Evolutionary conservation across 2,797 vertebrate genomes (phyloP).

Genomic region (Hoplostethus mediterraneus): DNA sequence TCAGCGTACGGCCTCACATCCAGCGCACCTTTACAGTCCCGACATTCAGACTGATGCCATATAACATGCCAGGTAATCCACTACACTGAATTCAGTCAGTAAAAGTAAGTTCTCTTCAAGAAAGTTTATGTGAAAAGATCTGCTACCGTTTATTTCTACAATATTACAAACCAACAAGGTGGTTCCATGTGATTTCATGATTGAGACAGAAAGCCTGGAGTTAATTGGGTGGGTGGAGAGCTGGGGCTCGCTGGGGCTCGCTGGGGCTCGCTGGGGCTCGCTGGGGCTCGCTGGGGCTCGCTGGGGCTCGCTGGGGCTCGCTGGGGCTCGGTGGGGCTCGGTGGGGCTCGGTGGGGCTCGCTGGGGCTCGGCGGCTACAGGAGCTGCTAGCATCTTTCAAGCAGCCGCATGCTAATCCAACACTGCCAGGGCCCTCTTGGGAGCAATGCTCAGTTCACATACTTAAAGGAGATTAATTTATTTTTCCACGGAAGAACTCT

Average conservation of each 20-base stretch:
- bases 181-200: background rate
- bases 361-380: constrained; percentile 20
- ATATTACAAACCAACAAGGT: background rate
- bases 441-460: constrained; percentile 59
- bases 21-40: constrained; percentile 13
- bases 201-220: background rate
- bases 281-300: too few relatives aligned
- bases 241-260: background rate
- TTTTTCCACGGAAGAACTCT: constrained; percentile 62
- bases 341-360: background rate
- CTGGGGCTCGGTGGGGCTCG: too few relatives aligned
- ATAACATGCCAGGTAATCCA: background rate
- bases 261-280: too few relatives aligned
- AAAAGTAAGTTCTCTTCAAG: background rate
- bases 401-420: constrained; percentile 58
- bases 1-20: constrained; percentile 10
- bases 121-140: background rate
- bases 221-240: constrained; percentile 12
- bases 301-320: background rate
- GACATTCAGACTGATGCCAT: constrained; percentile 2
- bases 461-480: constrained; percentile 76
- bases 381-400: constrained; percentile 38
- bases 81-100: background rate
- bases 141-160: background rate
- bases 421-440: constrained; percentile 37